Evolutionary conservation across 1,140 invertebrate genomes (phyloP).

Genomic region (Bombyx mori): ASM3026992v2 NC_085131.1:3933501-3934000

Average conservation of each 20-base stretch:
- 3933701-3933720: constrained; percentile 55
- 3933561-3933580: constrained; percentile 80
- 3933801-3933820: constrained; percentile 92
- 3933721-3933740: constrained; percentile 82
- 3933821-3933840: constrained; percentile 67
- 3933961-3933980: too few relatives aligned
- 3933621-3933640: constrained; percentile 91
- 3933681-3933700: constrained; percentile 74
- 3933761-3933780: constrained; percentile 85
- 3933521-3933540: constrained; percentile 15
- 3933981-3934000: too few relatives aligned
- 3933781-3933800: constrained; percentile 90
- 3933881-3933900: too few relatives aligned
- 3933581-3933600: constrained; percentile 90
- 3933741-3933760: constrained; percentile 85
- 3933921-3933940: too few relatives aligned
- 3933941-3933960: too few relatives aligned
- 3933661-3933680: constrained; percentile 79
- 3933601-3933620: constrained; percentile 89
- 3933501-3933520: constrained; percentile 4
- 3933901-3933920: too few relatives aligned
- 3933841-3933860: too few relatives aligned
- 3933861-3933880: too few relatives aligned
- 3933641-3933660: constrained; percentile 89
- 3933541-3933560: constrained; percentile 37